Evolutionary conservation across 2,888 invertebrate genomes (phyloP).

Genomic region (Mesodorylaimus sp.): DNA sequence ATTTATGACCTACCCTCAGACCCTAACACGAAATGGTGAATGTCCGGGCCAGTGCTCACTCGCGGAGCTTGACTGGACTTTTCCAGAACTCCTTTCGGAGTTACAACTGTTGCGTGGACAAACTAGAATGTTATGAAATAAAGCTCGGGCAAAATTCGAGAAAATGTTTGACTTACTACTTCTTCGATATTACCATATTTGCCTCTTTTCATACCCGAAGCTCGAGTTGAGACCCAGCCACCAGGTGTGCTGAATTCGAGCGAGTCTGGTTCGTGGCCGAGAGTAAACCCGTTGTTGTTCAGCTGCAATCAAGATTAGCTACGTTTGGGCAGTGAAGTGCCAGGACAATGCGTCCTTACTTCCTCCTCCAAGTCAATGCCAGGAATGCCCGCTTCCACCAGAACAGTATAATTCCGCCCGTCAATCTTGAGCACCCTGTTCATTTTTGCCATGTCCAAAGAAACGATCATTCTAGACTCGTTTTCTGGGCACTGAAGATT

Average conservation of each 20-base stretch:
- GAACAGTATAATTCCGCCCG: conserved; percentile 55
- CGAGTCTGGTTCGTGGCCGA: conserved; percentile 91
- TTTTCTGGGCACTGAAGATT: too few species aligned
- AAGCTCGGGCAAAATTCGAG: too few species aligned
- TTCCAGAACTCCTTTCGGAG: too few species aligned
- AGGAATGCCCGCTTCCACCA: conserved; percentile 71
- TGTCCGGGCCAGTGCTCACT: conserved; percentile 80
- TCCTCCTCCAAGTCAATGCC: conserved; percentile 75
- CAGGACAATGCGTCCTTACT: too few species aligned
- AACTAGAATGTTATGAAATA: too few species aligned
- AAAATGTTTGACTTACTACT: conserved; percentile 42
- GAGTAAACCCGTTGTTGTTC: conserved; percentile 20
- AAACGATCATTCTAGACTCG: too few species aligned
- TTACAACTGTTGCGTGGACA: too few species aligned
- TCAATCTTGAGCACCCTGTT: conserved; percentile 85
- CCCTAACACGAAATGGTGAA: conserved; percentile 42
- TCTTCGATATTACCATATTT: conserved; percentile 94
- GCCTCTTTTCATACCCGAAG: conserved; percentile 99
- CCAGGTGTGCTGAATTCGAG: conserved; percentile 76
- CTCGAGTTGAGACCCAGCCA: conserved; percentile 89
- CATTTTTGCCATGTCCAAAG: too few species aligned
- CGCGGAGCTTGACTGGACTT: conserved; percentile 19
- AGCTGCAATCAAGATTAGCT: conserved; percentile 14
- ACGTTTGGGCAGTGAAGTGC: too few species aligned
- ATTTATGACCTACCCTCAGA: too few species aligned